Conservation (phyloP, 2,113 vertebrate genomes). For the Sander vitreus region DNA sequence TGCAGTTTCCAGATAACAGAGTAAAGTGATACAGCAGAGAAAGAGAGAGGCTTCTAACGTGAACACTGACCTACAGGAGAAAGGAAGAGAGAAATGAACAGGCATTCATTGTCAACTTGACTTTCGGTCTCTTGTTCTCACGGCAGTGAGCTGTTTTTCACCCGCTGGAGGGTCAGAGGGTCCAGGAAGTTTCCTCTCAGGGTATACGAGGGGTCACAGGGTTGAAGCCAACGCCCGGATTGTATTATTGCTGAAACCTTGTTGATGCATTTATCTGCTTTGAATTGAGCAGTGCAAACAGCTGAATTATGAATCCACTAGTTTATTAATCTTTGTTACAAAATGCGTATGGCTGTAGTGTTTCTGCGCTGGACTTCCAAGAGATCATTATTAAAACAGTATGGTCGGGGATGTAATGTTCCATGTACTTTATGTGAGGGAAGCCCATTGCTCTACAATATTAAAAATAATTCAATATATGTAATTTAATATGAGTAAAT, state of each 20-base stretch:
- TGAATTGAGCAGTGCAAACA: background rate
- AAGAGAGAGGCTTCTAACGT: background rate
- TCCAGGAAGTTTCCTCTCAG: constrained; percentile 31
- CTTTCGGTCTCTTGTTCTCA: constrained; percentile 41
- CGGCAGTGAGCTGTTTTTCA: constrained; percentile 24
- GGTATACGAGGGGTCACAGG: constrained; percentile 33
- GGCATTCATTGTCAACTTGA: constrained; percentile 30
- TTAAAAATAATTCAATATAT: background rate
- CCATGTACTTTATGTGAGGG: background rate
- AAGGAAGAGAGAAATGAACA: constrained; percentile 30
- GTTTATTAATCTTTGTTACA: background rate
- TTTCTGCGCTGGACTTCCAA: background rate
- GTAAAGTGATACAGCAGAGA: constrained; percentile 43
- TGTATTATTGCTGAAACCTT: constrained; percentile 21
- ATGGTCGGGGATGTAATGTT: too few relatives aligned
- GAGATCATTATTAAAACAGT: background rate
- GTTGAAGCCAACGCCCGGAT: constrained; percentile 48
- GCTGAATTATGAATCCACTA: constrained; percentile 23
- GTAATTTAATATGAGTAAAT: background rate
- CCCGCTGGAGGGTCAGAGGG: constrained; percentile 37
- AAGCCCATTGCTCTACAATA: background rate
- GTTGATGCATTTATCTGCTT: constrained; percentile 11
- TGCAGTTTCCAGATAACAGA: constrained; percentile 14
- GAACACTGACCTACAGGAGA: constrained; percentile 6
- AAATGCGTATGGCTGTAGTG: background rate